phyloP scores from a whole-genome alignment of 2,797 vertebrate species.

The Leptatherina wallacei region DNA sequence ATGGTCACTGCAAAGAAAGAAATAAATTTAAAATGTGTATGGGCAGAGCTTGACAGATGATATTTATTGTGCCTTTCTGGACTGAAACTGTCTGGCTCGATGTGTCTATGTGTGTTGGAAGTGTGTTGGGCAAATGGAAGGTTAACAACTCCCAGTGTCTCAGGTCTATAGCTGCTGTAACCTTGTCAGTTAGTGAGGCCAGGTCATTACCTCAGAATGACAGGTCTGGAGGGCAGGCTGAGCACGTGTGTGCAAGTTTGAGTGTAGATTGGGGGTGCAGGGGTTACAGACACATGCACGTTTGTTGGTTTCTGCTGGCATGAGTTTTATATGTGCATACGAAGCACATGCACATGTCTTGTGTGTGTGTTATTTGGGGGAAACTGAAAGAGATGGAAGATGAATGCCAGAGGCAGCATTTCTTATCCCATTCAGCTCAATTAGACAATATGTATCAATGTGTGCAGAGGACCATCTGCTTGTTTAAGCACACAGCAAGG shows the following conservation, averaged over 20 bases:
- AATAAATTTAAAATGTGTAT: constrained; percentile 49
- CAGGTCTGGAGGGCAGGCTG: constrained; percentile 67
- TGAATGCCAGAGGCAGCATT: constrained; percentile 57
- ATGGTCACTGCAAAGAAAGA: constrained; percentile 12
- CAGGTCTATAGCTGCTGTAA: constrained; percentile 66
- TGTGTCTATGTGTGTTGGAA: constrained; percentile 19
- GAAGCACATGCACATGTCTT: background rate
- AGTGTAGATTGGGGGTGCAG: constrained; percentile 6
- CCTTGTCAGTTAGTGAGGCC: constrained; percentile 77
- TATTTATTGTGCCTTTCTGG: constrained; percentile 47
- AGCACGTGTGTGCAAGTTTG: constrained; percentile 8
- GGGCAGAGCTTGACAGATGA: constrained; percentile 45
- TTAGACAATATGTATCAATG: constrained; percentile 69
- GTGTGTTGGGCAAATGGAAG: constrained; percentile 53
- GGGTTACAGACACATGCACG: constrained; percentile 18
- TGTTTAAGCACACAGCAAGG: constrained; percentile 67
- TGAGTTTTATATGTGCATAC: constrained; percentile 12
- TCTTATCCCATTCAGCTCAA: constrained; percentile 73
- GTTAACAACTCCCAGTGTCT: constrained; percentile 68
- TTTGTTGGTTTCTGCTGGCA: constrained; percentile 21
- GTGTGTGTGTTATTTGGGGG: constrained; percentile 28
- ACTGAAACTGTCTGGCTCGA: background rate
- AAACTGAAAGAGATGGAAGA: constrained; percentile 41
- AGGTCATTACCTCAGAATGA: constrained; percentile 79
- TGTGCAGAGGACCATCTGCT: constrained; percentile 66